Base-by-base conservation (phyloP, 2,888 invertebrate species). In the Macaria notata region DNA sequence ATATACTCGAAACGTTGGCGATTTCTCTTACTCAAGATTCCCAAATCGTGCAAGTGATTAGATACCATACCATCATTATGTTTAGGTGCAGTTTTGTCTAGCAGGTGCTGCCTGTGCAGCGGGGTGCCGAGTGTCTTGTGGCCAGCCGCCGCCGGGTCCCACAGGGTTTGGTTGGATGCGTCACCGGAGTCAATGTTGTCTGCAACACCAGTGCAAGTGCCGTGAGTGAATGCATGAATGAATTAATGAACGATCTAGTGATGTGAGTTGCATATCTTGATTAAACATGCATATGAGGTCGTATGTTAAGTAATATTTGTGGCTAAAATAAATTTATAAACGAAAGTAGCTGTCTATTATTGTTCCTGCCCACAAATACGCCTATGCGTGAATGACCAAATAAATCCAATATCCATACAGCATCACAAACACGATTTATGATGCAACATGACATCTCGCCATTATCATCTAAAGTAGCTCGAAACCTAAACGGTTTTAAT, bases 121-220 rank as follows among this genome's bases (percentile, higher is more conserved):
- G 46, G 41, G 3, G 19, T 19, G 19, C 41, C 31, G 2, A 45
- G 55, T 30, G 46, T 31, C 9, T 52, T 50, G 48, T 56, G 42
- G 6, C 72, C 72, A 3, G 74, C 72, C 19, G 73, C 61, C 43
- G 68, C 70, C 4, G 75, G 70, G 44, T 81, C 80, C 84, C 85
- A 85, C 59, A 71, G 74, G 0, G 86, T 83, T 41, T 74, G 73
- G 63, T 86, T 86, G 31, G 68, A 66, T 3, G 62, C 74, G 73
- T 30, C 70, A 50, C 8, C 9, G 8, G 50, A 8, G 1, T 79
- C 77, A 54, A 81, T 64, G 59, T 79, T 81, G 58, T 81, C 87
- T 87, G 81, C 5, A 84, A 81, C 9, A 44, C 33, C 30, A 44
- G 31, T 46, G 41, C 42, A 49, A 42, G 42, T 46, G 46, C 8